Evolutionary conservation across 2,888 invertebrate genomes (phyloP).

Genomic region (Monochamus alternatus): DNA sequence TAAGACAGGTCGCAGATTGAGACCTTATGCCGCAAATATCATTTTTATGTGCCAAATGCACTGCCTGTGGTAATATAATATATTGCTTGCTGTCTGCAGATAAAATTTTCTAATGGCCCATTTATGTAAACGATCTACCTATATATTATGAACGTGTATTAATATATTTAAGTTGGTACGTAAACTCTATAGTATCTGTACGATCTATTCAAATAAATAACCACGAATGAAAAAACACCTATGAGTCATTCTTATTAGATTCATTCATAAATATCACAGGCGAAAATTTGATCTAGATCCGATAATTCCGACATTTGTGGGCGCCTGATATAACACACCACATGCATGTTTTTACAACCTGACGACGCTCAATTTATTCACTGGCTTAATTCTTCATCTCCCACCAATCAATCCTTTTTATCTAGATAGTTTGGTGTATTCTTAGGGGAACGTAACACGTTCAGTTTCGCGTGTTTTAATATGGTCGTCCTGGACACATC

Average conservation of each 20-base stretch:
- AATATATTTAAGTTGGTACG: too few species aligned
- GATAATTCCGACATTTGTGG: constrained; percentile 15
- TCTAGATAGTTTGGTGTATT: constrained; percentile 40
- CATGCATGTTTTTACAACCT: constrained; percentile 26
- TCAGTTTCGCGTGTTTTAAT: constrained; percentile 25
- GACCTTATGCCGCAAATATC: too few species aligned
- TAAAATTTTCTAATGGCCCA: too few species aligned
- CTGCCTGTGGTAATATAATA: too few species aligned
- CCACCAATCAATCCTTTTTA: constrained; percentile 47
- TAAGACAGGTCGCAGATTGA: too few species aligned
- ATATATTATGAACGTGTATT: too few species aligned
- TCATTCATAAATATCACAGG: constrained; percentile 13
- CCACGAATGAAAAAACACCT: not conserved
- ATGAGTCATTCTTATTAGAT: constrained; percentile 5
- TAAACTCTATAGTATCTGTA: too few species aligned
- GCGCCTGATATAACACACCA: constrained; percentile 23
- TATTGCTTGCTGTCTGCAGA: too few species aligned
- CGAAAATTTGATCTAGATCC: not conserved
- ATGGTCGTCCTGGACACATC: constrained; percentile 32
- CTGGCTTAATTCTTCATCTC: constrained; percentile 46
- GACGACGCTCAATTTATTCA: constrained; percentile 30
- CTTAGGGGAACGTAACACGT: constrained; percentile 29
- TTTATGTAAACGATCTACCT: too few species aligned
- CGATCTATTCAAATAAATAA: too few species aligned
- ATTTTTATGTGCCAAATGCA: too few species aligned